Evolutionary conservation across 2,113 vertebrate genomes (phyloP), one percentile per base, ranked within the genome.

Genomic region (Hemiscyllium ocellatum): DNA sequence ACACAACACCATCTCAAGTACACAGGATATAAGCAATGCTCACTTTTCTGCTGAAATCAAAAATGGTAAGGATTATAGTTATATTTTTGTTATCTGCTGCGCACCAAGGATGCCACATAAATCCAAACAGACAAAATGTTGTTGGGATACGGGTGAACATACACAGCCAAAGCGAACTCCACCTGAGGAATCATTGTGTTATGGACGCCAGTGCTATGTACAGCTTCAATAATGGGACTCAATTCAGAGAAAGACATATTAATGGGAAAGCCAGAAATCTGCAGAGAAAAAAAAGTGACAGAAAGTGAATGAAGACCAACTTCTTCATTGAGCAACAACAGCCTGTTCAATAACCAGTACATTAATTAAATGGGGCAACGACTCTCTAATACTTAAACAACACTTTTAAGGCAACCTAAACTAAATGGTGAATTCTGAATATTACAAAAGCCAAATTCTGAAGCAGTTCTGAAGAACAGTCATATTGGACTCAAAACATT

Each of bases 241-340:
- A 99, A 96, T 97, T 99, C 99, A 8, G 99, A 99, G 96, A 99
- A 99, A 0, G 99, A 97, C 97, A 98, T 97, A 50, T 99, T 98
- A 94, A 99, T 98, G 8, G 99, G 99, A 97, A 99, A 99, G 94
- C 99, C 99, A 13, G 98, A 98, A 96, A 99, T 98, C 99, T 99
- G 96, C 8, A 94, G 76, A 29, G 29, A 95, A 78, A 85, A 72
- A 1, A 72, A 1, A 26, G 33, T 86, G 26, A 70, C 33, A 52
- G 3, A 50, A 33, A 26, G 24, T 72, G 50, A 95, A 65, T 66
- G 19, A 66, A 68, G 87, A 66, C 37, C 33, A 93, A 66, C 15
- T 68, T 68, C 37, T 93, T 20, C 15, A 66, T 37, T 29, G n/a
- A 65, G 13, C 83, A 20, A n/a, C 33, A 93, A 19, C 61, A 93